Evolutionary conservation across 2,888 invertebrate genomes (phyloP).

Genomic region (Thera britannica): DNA sequence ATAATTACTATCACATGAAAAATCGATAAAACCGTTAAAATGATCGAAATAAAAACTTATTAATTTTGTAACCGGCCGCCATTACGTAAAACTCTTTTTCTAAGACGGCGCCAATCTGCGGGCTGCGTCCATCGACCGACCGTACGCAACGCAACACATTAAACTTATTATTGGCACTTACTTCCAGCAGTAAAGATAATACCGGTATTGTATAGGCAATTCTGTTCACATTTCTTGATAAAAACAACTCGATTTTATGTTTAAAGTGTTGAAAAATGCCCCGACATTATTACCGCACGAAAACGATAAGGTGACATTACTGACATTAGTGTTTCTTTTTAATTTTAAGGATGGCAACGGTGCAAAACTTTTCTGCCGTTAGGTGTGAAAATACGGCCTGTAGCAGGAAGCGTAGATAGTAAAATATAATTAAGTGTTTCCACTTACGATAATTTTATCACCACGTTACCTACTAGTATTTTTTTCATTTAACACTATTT

Average conservation of each 20-base stretch:
- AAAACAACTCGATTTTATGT: constrained; percentile 74
- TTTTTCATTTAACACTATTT: constrained; percentile 48
- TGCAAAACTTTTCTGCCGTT: constrained; percentile 50
- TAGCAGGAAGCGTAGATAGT: constrained; percentile 60
- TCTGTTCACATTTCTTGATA: constrained; percentile 75
- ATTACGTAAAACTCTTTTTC: constrained; percentile 56
- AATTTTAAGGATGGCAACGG: constrained; percentile 61
- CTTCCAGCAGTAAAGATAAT: constrained; percentile 75
- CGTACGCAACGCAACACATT: constrained; percentile 60
- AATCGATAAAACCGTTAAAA: constrained; percentile 34
- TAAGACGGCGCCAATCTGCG: constrained; percentile 66
- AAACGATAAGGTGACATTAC: constrained; percentile 62
- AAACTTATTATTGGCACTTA: constrained; percentile 80
- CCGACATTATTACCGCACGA: constrained; percentile 60
- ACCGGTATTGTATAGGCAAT: constrained; percentile 73
- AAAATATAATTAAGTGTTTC: constrained; percentile 61
- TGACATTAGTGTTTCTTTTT: constrained; percentile 55
- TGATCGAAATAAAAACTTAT: constrained; percentile 35
- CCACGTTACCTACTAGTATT: constrained; percentile 46
- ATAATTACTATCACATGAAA: constrained; percentile 16
- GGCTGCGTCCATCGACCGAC: constrained; percentile 50
- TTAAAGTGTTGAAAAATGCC: constrained; percentile 73
- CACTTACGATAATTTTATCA: constrained; percentile 57
- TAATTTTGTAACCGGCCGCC: constrained; percentile 49
- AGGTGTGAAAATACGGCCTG: constrained; percentile 57